These are phyloP conservation scores for Arenicola marina DNA, from an alignment of 2,888 invertebrate species.

Conservation along the genomic window DNA sequence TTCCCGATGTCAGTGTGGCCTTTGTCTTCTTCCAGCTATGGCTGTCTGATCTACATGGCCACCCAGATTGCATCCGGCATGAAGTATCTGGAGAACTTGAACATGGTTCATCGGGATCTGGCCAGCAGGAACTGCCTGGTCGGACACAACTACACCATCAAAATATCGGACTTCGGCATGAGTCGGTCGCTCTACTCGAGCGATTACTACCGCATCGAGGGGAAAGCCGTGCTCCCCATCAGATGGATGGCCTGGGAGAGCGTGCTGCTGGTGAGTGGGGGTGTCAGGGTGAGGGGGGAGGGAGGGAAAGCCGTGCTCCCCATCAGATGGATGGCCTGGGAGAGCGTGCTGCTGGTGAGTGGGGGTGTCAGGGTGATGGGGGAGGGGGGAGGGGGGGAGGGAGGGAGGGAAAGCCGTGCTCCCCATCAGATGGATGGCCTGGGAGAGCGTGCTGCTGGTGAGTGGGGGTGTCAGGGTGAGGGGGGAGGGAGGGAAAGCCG, in stretches of 20 bases:
- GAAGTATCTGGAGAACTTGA: slow-evolving; percentile 84
- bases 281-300: too few relatives aligned
- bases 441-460: slow-evolving; percentile 69
- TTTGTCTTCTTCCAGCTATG: slow-evolving; percentile 70
- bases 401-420: too few relatives aligned
- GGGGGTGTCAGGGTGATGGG: too few relatives aligned
- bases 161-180: slow-evolving; percentile 62
- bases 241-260: slow-evolving; percentile 92
- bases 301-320: too few relatives aligned
- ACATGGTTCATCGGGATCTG: slow-evolving; percentile 88
- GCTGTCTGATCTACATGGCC: slow-evolving; percentile 80
- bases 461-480: too few relatives aligned
- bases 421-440: too few relatives aligned
- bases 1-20: background rate
- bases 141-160: slow-evolving; percentile 74
- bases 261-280: slow-evolving; percentile 65
- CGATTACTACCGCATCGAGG: slow-evolving; percentile 84
- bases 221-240: slow-evolving; percentile 84
- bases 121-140: slow-evolving; percentile 86
- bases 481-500: too few relatives aligned
- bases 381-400: too few relatives aligned
- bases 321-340: too few relatives aligned
- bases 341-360: too few relatives aligned
- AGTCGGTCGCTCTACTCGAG: slow-evolving; percentile 60
- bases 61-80: slow-evolving; percentile 86